These are phyloP conservation scores for Phycodurus eques DNA, from an alignment of 2,113 vertebrate species.

Conservation along the genomic window DNA sequence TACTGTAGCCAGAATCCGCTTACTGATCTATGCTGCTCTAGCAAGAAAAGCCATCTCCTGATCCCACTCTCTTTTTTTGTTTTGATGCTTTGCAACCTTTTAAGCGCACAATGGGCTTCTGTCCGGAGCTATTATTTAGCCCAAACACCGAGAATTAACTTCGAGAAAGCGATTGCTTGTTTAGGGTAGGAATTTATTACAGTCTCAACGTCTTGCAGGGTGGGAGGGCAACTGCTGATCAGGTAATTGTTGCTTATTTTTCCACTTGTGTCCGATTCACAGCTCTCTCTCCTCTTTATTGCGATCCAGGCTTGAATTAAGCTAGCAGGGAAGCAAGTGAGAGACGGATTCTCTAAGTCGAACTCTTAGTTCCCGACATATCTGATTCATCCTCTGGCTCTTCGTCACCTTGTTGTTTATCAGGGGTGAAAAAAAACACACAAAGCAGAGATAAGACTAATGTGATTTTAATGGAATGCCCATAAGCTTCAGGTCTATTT, in stretches of 20 bases:
- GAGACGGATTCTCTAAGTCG: conserved; percentile 34
- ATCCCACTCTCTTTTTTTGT: conserved; percentile 7
- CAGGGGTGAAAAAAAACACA: conserved; percentile 39
- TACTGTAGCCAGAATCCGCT: conserved; percentile 13
- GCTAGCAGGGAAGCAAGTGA: conserved; percentile 27
- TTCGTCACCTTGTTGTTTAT: conserved; percentile 51
- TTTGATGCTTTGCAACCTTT: conserved; percentile 22
- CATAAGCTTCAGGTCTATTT: conserved; percentile 41
- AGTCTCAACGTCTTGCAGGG: conserved; percentile 6
- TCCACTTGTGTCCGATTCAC: conserved; percentile 43
- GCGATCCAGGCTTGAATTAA: conserved; percentile 41
- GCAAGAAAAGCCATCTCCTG: conserved; percentile 17
- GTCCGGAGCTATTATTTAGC: not conserved
- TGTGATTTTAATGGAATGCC: conserved; percentile 46
- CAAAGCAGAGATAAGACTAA: conserved; percentile 44
- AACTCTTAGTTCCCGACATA: conserved; percentile 26
- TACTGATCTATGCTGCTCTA: conserved; percentile 21
- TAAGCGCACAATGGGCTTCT: conserved; percentile 18
- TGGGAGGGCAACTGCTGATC: conserved; percentile 28
- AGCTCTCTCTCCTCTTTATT: conserved; percentile 28
- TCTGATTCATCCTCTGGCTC: conserved; percentile 46
- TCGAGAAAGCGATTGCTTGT: conserved; percentile 1
- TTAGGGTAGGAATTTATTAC: conserved; percentile 30
- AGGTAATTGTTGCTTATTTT: conserved; percentile 50
- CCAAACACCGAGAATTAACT: not conserved